Evolutionary conservation across 2,113 vertebrate species (phyloP).

Genomic region (Charadrius vociferus): DNA sequence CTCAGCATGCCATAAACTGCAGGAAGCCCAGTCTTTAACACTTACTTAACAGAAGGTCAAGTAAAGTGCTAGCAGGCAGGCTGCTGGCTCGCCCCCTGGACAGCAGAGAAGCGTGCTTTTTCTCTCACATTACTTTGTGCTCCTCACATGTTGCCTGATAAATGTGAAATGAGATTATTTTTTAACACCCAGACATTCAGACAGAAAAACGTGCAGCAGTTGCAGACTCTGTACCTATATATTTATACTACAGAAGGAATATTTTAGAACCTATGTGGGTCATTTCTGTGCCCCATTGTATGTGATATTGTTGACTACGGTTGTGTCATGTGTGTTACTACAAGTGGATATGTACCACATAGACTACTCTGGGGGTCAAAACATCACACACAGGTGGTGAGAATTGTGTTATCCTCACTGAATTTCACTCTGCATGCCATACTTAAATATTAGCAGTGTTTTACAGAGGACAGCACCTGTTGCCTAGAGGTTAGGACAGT

Average conservation of each 20-base stretch:
- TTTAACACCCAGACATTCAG: not conserved
- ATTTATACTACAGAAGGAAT: not conserved
- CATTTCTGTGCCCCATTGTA: not conserved
- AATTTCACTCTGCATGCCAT: not conserved
- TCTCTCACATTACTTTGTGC: not conserved
- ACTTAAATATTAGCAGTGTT: not conserved
- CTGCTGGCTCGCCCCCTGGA: not conserved
- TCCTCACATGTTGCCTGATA: not conserved
- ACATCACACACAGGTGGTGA: fast-evolving
- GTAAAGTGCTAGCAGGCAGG: not conserved
- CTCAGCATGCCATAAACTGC: not conserved
- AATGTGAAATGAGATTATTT: not conserved
- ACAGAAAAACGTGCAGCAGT: not conserved
- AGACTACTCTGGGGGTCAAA: not conserved
- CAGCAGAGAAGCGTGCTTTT: not conserved
- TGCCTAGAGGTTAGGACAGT: not conserved
- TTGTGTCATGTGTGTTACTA: not conserved
- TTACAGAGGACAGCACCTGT: not conserved
- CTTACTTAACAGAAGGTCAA: not conserved
- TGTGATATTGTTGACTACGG: not conserved
- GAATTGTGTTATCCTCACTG: not conserved
- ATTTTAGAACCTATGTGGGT: not conserved
- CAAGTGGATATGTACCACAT: fast-evolving
- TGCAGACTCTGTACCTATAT: not conserved
- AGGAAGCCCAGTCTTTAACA: conserved; percentile 26